Evolutionary conservation across 1,140 invertebrate species (phyloP).

Genomic region (Stenopsyche tienmushanensis): DNA sequence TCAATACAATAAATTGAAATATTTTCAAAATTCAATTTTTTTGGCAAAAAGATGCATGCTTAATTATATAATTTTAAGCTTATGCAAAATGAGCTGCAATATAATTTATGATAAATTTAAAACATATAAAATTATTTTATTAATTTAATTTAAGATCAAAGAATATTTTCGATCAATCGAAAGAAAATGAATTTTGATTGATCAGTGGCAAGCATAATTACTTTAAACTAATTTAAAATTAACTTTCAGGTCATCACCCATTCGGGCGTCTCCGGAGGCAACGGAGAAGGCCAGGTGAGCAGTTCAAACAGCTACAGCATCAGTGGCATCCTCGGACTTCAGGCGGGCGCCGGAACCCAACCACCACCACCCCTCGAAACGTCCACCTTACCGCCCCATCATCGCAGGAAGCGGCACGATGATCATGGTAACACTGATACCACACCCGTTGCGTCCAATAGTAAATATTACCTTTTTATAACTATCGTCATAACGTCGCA

Average conservation of each 20-base stretch:
- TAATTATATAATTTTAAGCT: no score
- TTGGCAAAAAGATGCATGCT: no score
- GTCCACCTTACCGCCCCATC: constrained; percentile 43
- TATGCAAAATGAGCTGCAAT: no score
- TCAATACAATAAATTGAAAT: no score
- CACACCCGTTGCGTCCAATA: background rate
- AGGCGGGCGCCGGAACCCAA: constrained; percentile 43
- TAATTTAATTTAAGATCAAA: no score
- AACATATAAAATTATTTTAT: no score
- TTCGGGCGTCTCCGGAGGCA: constrained; percentile 60
- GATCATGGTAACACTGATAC: constrained; percentile 56
- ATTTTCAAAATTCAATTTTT: no score
- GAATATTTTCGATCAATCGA: no score
- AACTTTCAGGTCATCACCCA: constrained; percentile 56
- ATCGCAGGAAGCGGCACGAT: constrained; percentile 54
- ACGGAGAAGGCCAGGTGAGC: constrained; percentile 54
- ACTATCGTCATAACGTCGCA: background rate
- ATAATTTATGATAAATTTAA: no score
- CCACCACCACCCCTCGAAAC: constrained; percentile 38
- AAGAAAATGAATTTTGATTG: no score
- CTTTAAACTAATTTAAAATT: background rate
- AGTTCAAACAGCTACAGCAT: constrained; percentile 83
- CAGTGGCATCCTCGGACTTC: constrained; percentile 89
- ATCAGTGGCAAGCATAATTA: no score
- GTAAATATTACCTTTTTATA: background rate